Base-by-base conservation (phyloP, 2,797 vertebrate species). In the Chaetodon trifasciatus region DNA sequence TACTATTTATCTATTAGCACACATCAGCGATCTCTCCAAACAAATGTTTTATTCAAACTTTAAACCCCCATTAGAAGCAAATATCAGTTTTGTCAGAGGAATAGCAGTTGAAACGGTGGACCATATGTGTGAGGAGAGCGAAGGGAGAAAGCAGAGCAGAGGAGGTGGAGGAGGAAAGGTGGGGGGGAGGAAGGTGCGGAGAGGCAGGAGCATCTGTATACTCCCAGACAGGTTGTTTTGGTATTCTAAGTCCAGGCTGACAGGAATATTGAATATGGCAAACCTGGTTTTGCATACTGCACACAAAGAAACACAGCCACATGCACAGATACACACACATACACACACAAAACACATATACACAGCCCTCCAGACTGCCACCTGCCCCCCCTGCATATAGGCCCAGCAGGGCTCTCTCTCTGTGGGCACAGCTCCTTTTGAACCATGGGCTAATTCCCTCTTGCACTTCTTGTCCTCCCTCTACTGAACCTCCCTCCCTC, bases 211-310 rank as follows among this genome's bases (percentile, higher is more conserved):
- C 90, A 91, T 93, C 88, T 92, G 91, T 87, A 89, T 61, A 83
- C 85, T 87, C 77, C 83, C 87, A 88, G 90, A 92, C 90, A 91
- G 86, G 90, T 93, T 93, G 91, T 90, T 93, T 93, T 93, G 88
- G 89, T 90, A 91, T 89, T 93, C 89, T 77, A 82, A 89, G 89
- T 91, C 83, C 70, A 57, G 81, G 80, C 88, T 91, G 90, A 91
- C 83, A 86, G 75, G 90, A 90, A 92, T 94, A 92, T 92, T 93
- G 89, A 92, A 91, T 91, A 90, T 86, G 84, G 79, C 84, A 92
- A 91, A 84, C 74, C 83, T 79, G 70, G 87, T 75, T 91, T 87
- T 92, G 91, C 88, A 90, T 91, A 86, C 70, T 74, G 76, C 84
- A 90, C 88, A 90, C 88, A 91, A 91, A 91, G 86, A 83, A 90